Conservation (phyloP, 2,888 invertebrate species). For the Drosophila bunnanda region DNA sequence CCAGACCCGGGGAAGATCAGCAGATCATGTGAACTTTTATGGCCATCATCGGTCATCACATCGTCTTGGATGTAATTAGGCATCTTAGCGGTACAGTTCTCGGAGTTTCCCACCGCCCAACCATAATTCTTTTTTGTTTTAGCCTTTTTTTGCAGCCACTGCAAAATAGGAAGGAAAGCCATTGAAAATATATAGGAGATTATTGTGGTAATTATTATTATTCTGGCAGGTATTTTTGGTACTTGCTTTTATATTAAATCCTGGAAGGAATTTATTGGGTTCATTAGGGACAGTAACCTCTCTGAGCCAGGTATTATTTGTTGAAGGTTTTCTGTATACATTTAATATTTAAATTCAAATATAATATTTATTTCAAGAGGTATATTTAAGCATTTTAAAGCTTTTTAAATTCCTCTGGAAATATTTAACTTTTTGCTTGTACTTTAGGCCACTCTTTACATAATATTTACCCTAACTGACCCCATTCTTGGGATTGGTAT, state of each 20-base stretch:
- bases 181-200: neutral
- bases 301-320: too few species aligned
- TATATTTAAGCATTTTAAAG: neutral
- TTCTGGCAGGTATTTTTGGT: neutral
- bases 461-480: slow-evolving; percentile 21
- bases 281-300: neutral
- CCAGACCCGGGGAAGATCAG: slow-evolving; percentile 30
- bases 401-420: neutral
- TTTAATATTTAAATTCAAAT: neutral
- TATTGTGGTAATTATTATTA: neutral
- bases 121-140: neutral
- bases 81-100: slow-evolving; percentile 72
- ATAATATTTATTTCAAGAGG: neutral
- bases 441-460: neutral
- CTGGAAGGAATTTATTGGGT: neutral
- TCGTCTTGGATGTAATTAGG: slow-evolving; percentile 68
- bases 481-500: slow-evolving; percentile 26
- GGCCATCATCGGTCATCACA: slow-evolving; percentile 60
- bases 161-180: slow-evolving; percentile 6
- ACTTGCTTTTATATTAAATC: neutral
- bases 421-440: neutral
- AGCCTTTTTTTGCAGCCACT: neutral
- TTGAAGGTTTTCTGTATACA: neutral
- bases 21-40: slow-evolving; percentile 49
- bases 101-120: slow-evolving; percentile 2